Base-by-base conservation (phyloP, 2,797 vertebrate genomes). In the Centroberyx gerrardi region DNA sequence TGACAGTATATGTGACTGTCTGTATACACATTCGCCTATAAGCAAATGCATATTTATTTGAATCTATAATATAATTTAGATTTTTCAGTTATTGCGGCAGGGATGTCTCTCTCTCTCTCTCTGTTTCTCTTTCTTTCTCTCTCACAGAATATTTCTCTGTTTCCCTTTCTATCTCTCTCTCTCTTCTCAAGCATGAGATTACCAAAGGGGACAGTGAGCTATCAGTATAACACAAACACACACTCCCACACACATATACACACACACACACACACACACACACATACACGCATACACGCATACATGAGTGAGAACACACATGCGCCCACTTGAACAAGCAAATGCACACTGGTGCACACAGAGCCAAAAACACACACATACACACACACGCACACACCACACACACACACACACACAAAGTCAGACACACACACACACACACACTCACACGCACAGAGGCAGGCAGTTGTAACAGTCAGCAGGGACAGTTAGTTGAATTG, bases 181-280 rank as follows among this genome's bases (percentile, higher is more conserved):
- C 86, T 87, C 82, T 81, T 51, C 72, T 91, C 87, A 92, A 86
- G 70, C 90, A 84, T 91, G 87, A 90, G 81, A 92, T 90, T 91
- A 91, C 84, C 86, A 80, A 80, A 82, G 85, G 85, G 80, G 82
- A 85, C 84, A 81, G 76, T 49, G 55, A 71, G 78, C 74, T 88
- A 85, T 87, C 86, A 76, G 68, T 68, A 69, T 38, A 49, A 56
- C 79, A 49, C 49, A 51, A 28, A 33, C 62, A 31, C 44, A 17
- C 44, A 31, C 62, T 17, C 44, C n/a, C 62, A 49, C 62, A 49
- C 61, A 48, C 28, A 31, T 44, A 63, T 28, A 31, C 13, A 49
- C 42, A 17, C 64, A 80, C 49, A 2, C 48, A 28, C 17, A 27
- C 51, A 52, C 58, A 52, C 51, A 31, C 66, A 29, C n/a, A 27